phyloP scores from a whole-genome alignment of 2,797 vertebrate species.

The Cynopterus sphinx region DNA sequence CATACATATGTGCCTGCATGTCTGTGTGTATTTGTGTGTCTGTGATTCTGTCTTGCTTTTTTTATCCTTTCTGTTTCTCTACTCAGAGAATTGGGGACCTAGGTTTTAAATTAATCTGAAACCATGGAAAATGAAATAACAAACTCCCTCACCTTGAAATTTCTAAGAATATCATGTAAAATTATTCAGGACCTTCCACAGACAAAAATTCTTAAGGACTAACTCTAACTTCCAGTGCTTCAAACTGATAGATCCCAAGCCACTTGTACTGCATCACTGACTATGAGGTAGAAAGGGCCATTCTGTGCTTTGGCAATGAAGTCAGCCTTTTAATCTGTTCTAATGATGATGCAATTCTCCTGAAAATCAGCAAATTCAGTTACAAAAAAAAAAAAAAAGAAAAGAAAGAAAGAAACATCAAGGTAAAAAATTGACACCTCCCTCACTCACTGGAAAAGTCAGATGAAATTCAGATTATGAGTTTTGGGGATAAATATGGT shows the following conservation, averaged over 20 bases:
- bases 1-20: not conserved
- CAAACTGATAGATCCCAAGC: not conserved
- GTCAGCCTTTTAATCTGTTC: conserved; percentile 72
- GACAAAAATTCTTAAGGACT: not conserved
- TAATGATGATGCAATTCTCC: conserved; percentile 70
- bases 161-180: not conserved
- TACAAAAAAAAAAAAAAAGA: conserved; percentile 43
- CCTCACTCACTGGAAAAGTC: not conserved
- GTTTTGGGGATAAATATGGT: not conserved
- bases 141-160: not conserved
- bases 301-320: conserved; percentile 5
- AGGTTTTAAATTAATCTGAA: conserved; percentile 79
- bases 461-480: not conserved
- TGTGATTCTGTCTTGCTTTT: not conserved
- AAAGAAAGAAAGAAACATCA: conserved; percentile 14
- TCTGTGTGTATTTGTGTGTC: not conserved
- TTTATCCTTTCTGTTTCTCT: not conserved
- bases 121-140: not conserved
- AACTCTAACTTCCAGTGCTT: not conserved
- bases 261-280: not conserved
- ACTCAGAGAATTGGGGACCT: conserved; percentile 82
- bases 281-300: not conserved
- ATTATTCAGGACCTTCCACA: not conserved
- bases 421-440: not conserved
- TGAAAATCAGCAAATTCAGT: not conserved